Percentiles rank a stretch among this genome's conserved stretches.
phyloP scores from a whole-genome alignment of 2,888 invertebrate genomes.

The Pomacea canaliculata region DNA sequence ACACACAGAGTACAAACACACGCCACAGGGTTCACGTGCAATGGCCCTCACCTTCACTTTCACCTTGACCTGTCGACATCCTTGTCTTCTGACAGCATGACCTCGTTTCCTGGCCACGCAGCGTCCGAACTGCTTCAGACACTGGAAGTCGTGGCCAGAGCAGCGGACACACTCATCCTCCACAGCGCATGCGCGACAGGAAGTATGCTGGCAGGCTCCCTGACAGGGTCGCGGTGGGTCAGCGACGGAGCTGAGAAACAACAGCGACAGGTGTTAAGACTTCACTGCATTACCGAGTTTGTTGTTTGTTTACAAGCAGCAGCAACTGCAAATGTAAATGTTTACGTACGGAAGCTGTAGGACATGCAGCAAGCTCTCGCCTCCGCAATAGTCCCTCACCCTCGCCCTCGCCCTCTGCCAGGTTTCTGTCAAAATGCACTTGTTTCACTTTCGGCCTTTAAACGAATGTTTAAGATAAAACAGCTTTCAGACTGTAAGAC shows the following conservation, averaged over 20 bases:
- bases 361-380: no score
- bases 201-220: conserved; percentile 67
- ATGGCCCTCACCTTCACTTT: conserved; percentile 31
- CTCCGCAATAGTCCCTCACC: no score
- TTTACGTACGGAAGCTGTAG: no score
- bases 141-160: conserved; percentile 61
- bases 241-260: conserved; percentile 55
- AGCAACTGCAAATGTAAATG: no score
- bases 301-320: background rate
- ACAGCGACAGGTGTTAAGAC: conserved; percentile 1
- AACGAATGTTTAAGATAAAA: no score
- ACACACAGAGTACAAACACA: background rate
- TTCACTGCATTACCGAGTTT: background rate
- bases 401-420: no score
- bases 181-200: conserved; percentile 65
- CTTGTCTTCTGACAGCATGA: conserved; percentile 45
- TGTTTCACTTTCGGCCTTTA: no score
- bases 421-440: no score
- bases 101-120: conserved; percentile 59
- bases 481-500: no score
- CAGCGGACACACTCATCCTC: conserved; percentile 60
- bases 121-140: conserved; percentile 63
- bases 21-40: no score
- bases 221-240: conserved; percentile 61
- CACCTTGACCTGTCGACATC: conserved; percentile 41